Percentiles rank a stretch among this genome's conserved stretches.
Evolutionary conservation across 2,113 vertebrate genomes (phyloP).

Genomic region (Albula glossodonta): DNA sequence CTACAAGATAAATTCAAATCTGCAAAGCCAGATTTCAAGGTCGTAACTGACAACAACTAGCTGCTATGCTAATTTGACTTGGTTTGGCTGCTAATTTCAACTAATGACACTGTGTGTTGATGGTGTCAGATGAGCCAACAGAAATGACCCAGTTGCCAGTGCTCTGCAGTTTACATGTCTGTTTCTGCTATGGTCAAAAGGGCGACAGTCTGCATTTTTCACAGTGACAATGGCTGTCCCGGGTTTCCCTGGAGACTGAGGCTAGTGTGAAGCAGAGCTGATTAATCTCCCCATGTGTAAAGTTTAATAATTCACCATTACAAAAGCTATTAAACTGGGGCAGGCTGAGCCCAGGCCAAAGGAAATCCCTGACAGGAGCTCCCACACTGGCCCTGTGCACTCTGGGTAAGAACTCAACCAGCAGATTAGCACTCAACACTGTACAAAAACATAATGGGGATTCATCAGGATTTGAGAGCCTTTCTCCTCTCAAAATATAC

Average conservation of each 20-base stretch:
- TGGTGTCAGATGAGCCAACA: constrained; percentile 9
- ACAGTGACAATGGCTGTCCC: constrained; percentile 20
- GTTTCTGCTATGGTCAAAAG: constrained; percentile 17
- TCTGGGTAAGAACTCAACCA: background rate
- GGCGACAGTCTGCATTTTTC: constrained; percentile 26
- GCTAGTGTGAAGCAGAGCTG: constrained; percentile 11
- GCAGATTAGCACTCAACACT: constrained; percentile 25
- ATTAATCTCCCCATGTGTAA: constrained; percentile 39
- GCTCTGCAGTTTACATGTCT: constrained; percentile 25
- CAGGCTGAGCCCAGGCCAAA: background rate
- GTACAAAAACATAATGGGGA: constrained; percentile 35
- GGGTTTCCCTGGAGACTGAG: constrained; percentile 36
- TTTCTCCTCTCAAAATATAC: constrained; percentile 78
- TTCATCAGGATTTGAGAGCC: constrained; percentile 39
- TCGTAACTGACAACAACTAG: no score
- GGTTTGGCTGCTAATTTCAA: no score
- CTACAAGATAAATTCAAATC: no score
- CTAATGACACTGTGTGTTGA: background rate
- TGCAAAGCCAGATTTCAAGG: no score
- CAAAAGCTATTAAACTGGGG: constrained; percentile 11
- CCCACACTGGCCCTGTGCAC: background rate
- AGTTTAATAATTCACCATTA: constrained; percentile 25
- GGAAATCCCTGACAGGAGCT: constrained; percentile 10
- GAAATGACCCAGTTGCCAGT: constrained; percentile 14
- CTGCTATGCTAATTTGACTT: no score